Percentiles rank a stretch among this genome's conserved stretches.
Evolutionary conservation across 2,888 invertebrate species (phyloP).

Genomic region (Clusia tigrina): DNA sequence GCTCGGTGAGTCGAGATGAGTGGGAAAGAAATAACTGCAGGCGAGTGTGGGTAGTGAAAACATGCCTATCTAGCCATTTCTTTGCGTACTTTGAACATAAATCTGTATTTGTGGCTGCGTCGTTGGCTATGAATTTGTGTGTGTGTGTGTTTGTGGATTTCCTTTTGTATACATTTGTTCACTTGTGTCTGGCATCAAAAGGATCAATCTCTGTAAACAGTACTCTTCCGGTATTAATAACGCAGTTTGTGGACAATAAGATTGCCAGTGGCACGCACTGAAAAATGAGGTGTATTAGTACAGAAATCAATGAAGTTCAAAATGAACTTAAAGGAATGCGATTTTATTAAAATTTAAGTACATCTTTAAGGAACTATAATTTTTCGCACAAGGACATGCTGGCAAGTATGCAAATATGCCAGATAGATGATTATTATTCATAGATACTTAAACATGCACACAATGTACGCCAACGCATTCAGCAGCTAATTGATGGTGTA

Average conservation of each 20-base stretch:
- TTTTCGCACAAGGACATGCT: not conserved
- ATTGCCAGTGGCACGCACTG: too few species aligned
- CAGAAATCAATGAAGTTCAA: too few species aligned
- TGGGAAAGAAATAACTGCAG: too few species aligned
- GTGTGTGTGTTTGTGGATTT: not conserved
- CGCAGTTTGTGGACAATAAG: not conserved
- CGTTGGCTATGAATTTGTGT: not conserved
- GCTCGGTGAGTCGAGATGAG: too few species aligned
- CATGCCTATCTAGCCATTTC: too few species aligned
- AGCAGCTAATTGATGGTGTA: not conserved
- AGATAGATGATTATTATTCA: not conserved
- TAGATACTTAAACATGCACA: not conserved
- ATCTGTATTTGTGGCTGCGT: not conserved
- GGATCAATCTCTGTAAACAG: not conserved
- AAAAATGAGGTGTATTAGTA: too few species aligned
- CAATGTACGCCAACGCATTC: not conserved
- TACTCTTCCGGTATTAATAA: not conserved
- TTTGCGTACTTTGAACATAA: too few species aligned
- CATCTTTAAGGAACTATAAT: too few species aligned
- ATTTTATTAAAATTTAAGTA: too few species aligned
- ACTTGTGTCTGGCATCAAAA: constrained; percentile 3
- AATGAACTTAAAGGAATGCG: too few species aligned
- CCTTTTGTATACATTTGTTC: too few species aligned
- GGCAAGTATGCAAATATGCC: not conserved
- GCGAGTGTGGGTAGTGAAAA: too few species aligned